A percentile compares a stretch with the other conserved stretches of the same genome.
These are phyloP conservation scores for Siphonodentalium dalli DNA, from an alignment of 2,888 invertebrate species.

Conservation along the genomic window DNA sequence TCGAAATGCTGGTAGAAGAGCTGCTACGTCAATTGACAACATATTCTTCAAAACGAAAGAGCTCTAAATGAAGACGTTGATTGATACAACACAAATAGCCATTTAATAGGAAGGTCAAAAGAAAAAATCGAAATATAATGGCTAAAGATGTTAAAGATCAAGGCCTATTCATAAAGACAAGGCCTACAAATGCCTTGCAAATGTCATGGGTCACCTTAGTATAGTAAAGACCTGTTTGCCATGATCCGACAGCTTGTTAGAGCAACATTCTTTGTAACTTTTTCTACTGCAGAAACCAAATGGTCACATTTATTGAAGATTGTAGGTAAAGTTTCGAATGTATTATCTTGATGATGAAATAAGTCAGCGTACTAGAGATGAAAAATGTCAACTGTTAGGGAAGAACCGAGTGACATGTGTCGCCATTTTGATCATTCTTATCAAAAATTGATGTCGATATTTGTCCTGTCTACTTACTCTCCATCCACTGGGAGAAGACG, in stretches of 20 bases:
- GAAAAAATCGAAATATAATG: constrained; percentile 4
- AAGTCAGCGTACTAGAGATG: constrained; percentile 9
- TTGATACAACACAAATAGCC: constrained; percentile 9
- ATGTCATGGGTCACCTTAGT: constrained; percentile 16
- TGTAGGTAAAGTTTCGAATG: constrained; percentile 1
- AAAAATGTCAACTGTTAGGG: constrained; percentile 20
- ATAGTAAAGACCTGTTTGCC: constrained; percentile 10
- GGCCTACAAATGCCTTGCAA: constrained; percentile 12
- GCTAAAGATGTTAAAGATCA: constrained; percentile 14
- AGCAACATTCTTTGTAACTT: constrained; percentile 15
- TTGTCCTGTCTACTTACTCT: constrained; percentile 7
- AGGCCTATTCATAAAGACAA: constrained; percentile 8
- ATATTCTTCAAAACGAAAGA: constrained; percentile 23
- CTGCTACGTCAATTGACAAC: constrained; percentile 14
- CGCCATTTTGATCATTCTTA: constrained; percentile 23
- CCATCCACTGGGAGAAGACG: constrained; percentile 25
- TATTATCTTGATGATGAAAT: constrained; percentile 21
- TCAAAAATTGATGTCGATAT: constrained; percentile 9
- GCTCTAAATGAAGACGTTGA: constrained; percentile 16
- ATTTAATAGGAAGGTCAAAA: constrained; percentile 14
- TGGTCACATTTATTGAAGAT: constrained; percentile 1
- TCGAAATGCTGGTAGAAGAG: constrained; percentile 9
- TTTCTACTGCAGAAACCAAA: constrained; percentile 5
- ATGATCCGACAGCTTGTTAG: constrained; percentile 14
- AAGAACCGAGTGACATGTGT: constrained; percentile 29